phyloP scores from a whole-genome alignment of 2,888 invertebrate species.

The Phyllotreta cruciferae region DNA sequence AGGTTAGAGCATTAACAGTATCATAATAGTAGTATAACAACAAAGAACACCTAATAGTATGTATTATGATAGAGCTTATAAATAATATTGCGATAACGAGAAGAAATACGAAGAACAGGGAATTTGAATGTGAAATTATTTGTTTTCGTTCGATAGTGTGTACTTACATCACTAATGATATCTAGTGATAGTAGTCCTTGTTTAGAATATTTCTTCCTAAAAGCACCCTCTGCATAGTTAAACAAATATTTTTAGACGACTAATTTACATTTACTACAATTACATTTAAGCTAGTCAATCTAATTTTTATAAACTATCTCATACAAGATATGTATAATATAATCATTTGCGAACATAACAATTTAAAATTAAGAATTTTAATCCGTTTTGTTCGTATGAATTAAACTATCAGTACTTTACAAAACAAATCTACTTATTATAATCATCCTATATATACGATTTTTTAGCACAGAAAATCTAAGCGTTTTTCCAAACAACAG shows the following conservation, averaged over 20 bases:
- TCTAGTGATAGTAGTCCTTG: constrained; percentile 2
- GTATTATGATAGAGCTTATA: constrained; percentile 2
- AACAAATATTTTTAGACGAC: constrained; percentile 36
- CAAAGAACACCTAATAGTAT: constrained; percentile 16
- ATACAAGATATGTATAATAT: constrained; percentile 5
- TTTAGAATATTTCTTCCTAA: constrained; percentile 21
- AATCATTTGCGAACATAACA: neutral
- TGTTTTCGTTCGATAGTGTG: constrained; percentile 15
- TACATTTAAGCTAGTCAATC: constrained; percentile 21
- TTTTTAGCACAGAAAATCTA: neutral
- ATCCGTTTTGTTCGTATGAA: constrained; percentile 32
- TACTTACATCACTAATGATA: constrained; percentile 15
- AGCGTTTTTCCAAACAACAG: no score
- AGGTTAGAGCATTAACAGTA: constrained; percentile 34
- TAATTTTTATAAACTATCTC: constrained; percentile 22
- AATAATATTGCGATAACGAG: neutral
- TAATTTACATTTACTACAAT: constrained; percentile 42
- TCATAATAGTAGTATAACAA: constrained; percentile 15
- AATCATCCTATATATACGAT: neutral
- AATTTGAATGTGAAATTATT: neutral
- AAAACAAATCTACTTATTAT: constrained; percentile 40
- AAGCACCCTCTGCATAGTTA: constrained; percentile 36
- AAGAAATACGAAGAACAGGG: neutral
- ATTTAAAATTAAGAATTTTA: constrained; percentile 3
- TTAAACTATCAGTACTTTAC: constrained; percentile 49